A percentile compares a stretch with the other conserved stretches of the same genome.
Conservation (phyloP, 2,797 vertebrate genomes). For the Petrocephalus sullivani region DNA sequence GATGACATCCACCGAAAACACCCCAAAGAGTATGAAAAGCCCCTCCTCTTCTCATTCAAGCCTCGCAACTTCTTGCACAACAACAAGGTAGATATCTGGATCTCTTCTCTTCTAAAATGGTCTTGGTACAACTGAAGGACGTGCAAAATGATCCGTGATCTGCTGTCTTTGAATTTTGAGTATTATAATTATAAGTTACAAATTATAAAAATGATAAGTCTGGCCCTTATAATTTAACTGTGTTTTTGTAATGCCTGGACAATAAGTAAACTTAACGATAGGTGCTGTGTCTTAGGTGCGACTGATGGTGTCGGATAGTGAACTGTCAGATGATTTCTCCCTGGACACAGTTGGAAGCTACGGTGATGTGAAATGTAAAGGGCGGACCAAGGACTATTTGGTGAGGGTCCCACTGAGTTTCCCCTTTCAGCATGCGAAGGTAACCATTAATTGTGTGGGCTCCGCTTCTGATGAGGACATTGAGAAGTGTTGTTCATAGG, state of each 20-base stretch:
- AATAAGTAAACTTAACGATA: not conserved
- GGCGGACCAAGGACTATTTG: constrained; percentile 80
- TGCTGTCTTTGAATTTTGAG: not conserved
- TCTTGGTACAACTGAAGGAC: not conserved
- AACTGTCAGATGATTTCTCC: constrained; percentile 88
- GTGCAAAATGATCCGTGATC: not conserved
- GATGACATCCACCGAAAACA: constrained; percentile 96
- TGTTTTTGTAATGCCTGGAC: not conserved
- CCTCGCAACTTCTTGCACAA: constrained; percentile 87
- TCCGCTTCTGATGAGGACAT: not conserved
- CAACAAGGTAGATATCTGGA: constrained; percentile 75
- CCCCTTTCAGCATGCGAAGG: not conserved
- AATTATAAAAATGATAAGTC: not conserved
- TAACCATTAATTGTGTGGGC: not conserved
- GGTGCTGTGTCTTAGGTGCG: constrained; percentile 68
- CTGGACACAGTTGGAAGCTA: constrained; percentile 95
- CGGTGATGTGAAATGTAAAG: constrained; percentile 90
- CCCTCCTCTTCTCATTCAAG: constrained; percentile 93
- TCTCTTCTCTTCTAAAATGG: not conserved
- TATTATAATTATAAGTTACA: too few species aligned
- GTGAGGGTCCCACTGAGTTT: constrained; percentile 56
- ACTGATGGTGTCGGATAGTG: constrained; percentile 93
- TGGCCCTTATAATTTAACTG: not conserved
- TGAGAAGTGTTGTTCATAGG: constrained; percentile 51
- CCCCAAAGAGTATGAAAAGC: constrained; percentile 83